phyloP scores from a whole-genome alignment of 1,140 invertebrate species.

The Heliconius nattereri region DNA sequence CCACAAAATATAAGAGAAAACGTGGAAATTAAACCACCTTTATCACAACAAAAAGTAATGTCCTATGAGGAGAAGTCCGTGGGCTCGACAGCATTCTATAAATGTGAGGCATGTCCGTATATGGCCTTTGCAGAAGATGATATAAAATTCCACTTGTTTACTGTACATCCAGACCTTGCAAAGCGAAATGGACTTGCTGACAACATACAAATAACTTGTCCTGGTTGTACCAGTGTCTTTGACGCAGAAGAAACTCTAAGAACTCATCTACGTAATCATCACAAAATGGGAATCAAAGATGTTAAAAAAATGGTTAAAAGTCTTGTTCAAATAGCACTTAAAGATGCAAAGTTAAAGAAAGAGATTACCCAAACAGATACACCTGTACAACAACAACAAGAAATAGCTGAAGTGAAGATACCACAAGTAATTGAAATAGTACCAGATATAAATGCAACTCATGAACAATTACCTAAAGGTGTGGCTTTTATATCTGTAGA shows the following conservation, averaged over 20 bases:
- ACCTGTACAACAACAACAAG: slow-evolving; percentile 40
- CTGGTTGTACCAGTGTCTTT: slow-evolving; percentile 72
- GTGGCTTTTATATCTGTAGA: slow-evolving; percentile 75
- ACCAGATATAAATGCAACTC: slow-evolving; percentile 62
- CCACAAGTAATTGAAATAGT: slow-evolving; percentile 76
- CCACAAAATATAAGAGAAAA: slow-evolving; percentile 43
- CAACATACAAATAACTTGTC: slow-evolving; percentile 72
- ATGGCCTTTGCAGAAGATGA: slow-evolving; percentile 77
- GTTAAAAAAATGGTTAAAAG: slow-evolving; percentile 77
- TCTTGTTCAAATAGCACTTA: slow-evolving; percentile 73
- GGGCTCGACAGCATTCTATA: slow-evolving; percentile 75
- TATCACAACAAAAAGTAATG: slow-evolving; percentile 70
- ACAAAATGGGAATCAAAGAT: slow-evolving; percentile 79
- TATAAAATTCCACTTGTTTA: slow-evolving; percentile 77
- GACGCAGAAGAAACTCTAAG: slow-evolving; percentile 71
- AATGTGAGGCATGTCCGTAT: slow-evolving; percentile 77
- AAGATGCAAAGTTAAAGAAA: slow-evolving; percentile 76
- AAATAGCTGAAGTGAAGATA: slow-evolving; percentile 64
- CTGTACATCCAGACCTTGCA: slow-evolving; percentile 68
- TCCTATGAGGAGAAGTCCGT: slow-evolving; percentile 76
- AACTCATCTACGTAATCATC: slow-evolving; percentile 74
- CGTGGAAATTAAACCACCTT: slow-evolving; percentile 52
- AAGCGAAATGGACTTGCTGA: slow-evolving; percentile 73
- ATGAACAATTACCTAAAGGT: slow-evolving; percentile 63
- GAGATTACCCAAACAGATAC: slow-evolving; percentile 48